Conservation (phyloP, 2,113 vertebrate species). For the Semicossyphus pulcher region DNA sequence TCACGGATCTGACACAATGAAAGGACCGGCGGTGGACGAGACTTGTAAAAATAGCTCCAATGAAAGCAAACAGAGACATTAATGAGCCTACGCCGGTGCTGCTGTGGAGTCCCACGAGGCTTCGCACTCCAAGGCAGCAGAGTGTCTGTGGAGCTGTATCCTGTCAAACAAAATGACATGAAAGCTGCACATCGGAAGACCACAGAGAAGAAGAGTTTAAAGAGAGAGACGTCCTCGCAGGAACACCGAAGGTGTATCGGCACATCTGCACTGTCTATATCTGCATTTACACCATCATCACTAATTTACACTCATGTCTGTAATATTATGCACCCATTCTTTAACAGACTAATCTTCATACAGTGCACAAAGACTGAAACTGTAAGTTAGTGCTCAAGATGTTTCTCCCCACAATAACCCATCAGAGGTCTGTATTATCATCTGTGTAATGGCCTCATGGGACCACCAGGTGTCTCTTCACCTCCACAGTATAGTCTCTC, state of each 20-base stretch:
- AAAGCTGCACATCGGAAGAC: constrained; percentile 55
- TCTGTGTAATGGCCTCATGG: constrained; percentile 47
- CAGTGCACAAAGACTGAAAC: neutral
- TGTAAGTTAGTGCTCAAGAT: neutral
- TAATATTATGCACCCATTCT: neutral
- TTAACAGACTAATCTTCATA: neutral
- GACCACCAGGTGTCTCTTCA: constrained; percentile 82
- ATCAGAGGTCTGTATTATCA: neutral
- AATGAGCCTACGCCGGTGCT: constrained; percentile 62
- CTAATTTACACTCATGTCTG: neutral
- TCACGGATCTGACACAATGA: constrained; percentile 60
- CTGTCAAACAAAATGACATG: constrained; percentile 53
- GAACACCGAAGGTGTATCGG: neutral
- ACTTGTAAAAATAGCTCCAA: constrained; percentile 73
- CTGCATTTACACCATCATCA: neutral
- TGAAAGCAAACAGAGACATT: constrained; percentile 66
- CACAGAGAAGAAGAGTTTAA: neutral
- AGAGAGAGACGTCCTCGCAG: neutral
- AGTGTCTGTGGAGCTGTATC: constrained; percentile 19
- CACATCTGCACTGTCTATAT: neutral
- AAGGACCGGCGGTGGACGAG: constrained; percentile 54
- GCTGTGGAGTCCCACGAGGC: constrained; percentile 67
- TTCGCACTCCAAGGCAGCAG: constrained; percentile 36
- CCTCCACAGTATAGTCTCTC: constrained; percentile 59
- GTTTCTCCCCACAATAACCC: neutral